Percentiles rank a stretch among this genome's conserved stretches.
Evolutionary conservation across 2,888 invertebrate species (phyloP).

Genomic region (Drosophila algonquin): DNA sequence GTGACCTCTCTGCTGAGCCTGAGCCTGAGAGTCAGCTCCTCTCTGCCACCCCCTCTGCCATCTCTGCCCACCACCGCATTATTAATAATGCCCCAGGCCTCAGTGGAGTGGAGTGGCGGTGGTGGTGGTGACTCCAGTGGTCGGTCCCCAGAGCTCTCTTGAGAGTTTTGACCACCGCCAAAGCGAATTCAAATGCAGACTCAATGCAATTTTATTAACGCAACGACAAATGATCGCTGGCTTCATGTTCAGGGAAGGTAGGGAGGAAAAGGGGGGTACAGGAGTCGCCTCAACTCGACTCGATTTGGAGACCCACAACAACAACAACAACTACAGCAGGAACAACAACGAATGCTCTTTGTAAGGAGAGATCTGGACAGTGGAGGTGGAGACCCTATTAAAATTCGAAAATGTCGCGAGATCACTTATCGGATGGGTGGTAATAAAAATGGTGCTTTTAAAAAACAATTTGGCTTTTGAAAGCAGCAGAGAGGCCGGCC

Average conservation of each 20-base stretch:
- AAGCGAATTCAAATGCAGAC: constrained; percentile 82
- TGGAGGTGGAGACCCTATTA: constrained; percentile 75
- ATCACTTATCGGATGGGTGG: constrained; percentile 75
- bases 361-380: background rate
- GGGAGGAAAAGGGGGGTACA: too few species aligned
- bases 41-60: background rate
- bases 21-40: constrained; percentile 5
- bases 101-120: constrained; percentile 5
- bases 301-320: background rate
- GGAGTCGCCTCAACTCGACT: too few species aligned
- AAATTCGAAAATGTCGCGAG: constrained; percentile 81
- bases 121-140: constrained; percentile 3
- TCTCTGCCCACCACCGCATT: constrained; percentile 64
- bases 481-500: constrained; percentile 37
- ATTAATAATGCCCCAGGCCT: constrained; percentile 59
- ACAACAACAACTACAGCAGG: too few species aligned
- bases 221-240: constrained; percentile 78
- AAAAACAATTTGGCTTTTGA: constrained; percentile 81
- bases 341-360: background rate
- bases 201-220: constrained; percentile 83
- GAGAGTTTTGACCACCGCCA: constrained; percentile 72
- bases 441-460: constrained; percentile 81
- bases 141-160: background rate
- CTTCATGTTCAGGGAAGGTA: constrained; percentile 4
- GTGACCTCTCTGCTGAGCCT: constrained; percentile 62